Conservation (phyloP, 2,797 vertebrate genomes). For the Ctenopoma multispine region DNA sequence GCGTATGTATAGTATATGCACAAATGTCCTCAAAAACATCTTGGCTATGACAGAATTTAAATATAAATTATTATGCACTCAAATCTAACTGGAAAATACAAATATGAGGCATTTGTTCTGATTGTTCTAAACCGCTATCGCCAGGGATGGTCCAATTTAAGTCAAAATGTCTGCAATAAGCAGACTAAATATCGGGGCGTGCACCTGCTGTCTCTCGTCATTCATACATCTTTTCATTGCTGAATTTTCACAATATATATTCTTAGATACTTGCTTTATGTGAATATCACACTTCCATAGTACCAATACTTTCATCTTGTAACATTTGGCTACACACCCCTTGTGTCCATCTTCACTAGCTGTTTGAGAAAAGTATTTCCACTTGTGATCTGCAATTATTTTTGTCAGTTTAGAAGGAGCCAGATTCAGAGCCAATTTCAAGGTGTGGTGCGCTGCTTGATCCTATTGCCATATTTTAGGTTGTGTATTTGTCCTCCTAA, state of each 20-base stretch:
- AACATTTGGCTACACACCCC: background rate
- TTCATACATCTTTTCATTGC: no score
- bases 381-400: background rate
- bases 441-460: slow-evolving; percentile 36
- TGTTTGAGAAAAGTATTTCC: slow-evolving; percentile 6
- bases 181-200: no score
- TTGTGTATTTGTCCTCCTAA: slow-evolving; percentile 4
- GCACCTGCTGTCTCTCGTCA: no score
- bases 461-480: slow-evolving; percentile 25
- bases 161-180: no score
- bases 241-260: no score
- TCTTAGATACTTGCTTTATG: no score
- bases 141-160: no score
- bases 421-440: slow-evolving; percentile 27
- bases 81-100: no score
- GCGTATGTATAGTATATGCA: background rate
- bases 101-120: no score
- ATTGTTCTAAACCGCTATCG: no score
- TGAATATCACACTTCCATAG: background rate
- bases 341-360: background rate
- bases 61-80: no score
- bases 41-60: background rate
- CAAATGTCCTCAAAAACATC: background rate
- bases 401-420: slow-evolving; percentile 5
- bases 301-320: background rate